These are phyloP conservation scores for Heliocidaris erythrogramma DNA, from an alignment of 35 echinoderm and acorn worm genomes.

Conservation along the genomic window DNA sequence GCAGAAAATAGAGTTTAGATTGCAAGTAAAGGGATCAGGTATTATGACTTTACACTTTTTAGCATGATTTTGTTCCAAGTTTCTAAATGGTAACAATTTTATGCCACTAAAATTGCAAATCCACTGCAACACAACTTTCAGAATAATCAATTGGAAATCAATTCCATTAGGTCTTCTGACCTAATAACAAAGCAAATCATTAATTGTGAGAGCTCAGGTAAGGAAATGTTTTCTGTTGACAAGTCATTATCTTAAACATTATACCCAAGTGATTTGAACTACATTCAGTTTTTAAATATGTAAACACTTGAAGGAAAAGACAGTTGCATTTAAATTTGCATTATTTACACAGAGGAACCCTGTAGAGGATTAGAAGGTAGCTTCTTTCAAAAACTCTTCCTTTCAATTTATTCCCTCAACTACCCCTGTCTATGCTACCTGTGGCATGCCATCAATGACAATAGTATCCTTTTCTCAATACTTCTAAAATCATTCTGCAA, in stretches of 20 bases:
- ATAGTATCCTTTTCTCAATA: not conserved
- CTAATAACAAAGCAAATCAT: not conserved
- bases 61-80: not conserved
- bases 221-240: too few species aligned
- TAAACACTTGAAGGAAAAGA: too few species aligned
- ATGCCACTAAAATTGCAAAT: not conserved
- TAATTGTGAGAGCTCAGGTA: not conserved
- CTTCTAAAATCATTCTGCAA: not conserved
- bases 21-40: not conserved
- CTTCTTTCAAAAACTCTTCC: too few species aligned
- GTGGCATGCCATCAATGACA: too few species aligned
- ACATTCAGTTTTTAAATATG: too few species aligned
- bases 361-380: too few species aligned
- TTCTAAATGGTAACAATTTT: not conserved
- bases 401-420: too few species aligned
- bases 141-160: not conserved
- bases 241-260: too few species aligned
- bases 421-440: too few species aligned
- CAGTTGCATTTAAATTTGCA: too few species aligned
- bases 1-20: not conserved
- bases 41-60: not conserved
- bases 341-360: too few species aligned
- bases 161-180: not conserved
- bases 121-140: not conserved
- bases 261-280: too few species aligned